Percentiles rank a stretch among this genome's conserved stretches.
These are phyloP conservation scores for Tetrao urogallus DNA, from an alignment of 2,113 vertebrate species.

Conservation along the genomic window DNA sequence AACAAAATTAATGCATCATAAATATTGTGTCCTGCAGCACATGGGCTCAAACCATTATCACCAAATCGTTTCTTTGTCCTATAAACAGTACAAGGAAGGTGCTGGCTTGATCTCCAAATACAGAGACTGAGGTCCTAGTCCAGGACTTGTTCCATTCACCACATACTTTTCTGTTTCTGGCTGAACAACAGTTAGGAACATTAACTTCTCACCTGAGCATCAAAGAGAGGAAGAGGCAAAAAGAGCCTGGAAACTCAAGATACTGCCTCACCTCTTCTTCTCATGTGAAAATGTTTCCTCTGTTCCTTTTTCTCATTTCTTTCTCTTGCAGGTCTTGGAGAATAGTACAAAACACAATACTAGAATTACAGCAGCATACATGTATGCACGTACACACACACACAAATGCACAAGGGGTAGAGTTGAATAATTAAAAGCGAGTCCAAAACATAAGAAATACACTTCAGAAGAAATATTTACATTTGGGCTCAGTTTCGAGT, in stretches of 20 bases:
- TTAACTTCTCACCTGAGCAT: not conserved
- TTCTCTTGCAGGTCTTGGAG: not conserved
- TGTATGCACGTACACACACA: no score
- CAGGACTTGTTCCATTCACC: not conserved
- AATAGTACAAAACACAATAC: not conserved
- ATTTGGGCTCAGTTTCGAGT: not conserved
- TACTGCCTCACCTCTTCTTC: not conserved
- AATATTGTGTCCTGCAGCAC: not conserved
- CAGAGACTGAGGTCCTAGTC: not conserved
- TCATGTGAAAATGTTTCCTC: not conserved
- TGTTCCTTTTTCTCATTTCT: not conserved
- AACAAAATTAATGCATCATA: not conserved
- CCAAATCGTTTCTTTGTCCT: not conserved
- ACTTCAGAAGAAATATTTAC: not conserved
- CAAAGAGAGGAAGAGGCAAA: not conserved
- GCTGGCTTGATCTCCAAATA: not conserved
- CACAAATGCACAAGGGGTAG: not conserved
- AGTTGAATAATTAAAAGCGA: not conserved
- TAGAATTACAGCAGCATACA: not conserved
- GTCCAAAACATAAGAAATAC: not conserved
- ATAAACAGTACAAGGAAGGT: not conserved
- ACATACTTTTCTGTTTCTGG: not conserved
- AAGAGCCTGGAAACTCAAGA: not conserved
- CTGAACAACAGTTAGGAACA: not conserved
- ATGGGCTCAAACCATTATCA: rapidly evolving